Base-by-base conservation (phyloP, 1,140 invertebrate species). In the Gryon sp. region DNA sequence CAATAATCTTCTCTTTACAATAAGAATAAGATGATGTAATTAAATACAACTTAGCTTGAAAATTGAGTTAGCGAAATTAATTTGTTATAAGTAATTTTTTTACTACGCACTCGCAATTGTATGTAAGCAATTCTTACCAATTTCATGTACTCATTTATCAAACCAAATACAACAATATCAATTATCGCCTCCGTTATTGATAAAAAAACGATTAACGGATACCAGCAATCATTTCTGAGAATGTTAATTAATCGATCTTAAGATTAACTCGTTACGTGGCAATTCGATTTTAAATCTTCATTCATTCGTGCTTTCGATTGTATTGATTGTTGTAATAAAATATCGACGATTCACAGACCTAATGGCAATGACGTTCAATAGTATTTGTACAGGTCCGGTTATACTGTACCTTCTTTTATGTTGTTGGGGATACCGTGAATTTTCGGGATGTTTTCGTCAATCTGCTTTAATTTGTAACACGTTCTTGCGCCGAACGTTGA, bases 401-500 rank as follows among this genome's bases (percentile, higher is more conserved):
- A 5, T 52, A 60, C 43, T 59, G 30, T 14, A 60, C 59, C n/a
- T n/a, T n/a, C n/a, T n/a, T n/a, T 68, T 60, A 48, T 45, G 59
- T 48, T 19, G 7, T 32, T 5, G 34, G 12, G 55, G 55, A 40
- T 50, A 55, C 24, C 38, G 28, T 69, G 77, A 85, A 86, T 85
- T 85, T 84, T 80, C 80, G 74, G 83, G 82, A 85, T 85, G 79
- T 78, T 87, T 85, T 79, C 79, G 78, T 62, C 78, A 80, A 87
- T 85, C 83, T 75, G 65, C 76, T 84, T 86, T 87, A 87, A 87
- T 87, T 87, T 87, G 86, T 86, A 86, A 81, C 85, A 86, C 84
- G 84, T 87, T 87, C 84, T 86, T 86, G 82, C 68, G 43, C 43
- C 74, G 62, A 76, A 81, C 60, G 80, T 72, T 79, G 79, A 79